These are phyloP conservation scores for Arctocebus calabarensis DNA, from an alignment of 2,797 vertebrate species.

Conservation along the genomic window DNA sequence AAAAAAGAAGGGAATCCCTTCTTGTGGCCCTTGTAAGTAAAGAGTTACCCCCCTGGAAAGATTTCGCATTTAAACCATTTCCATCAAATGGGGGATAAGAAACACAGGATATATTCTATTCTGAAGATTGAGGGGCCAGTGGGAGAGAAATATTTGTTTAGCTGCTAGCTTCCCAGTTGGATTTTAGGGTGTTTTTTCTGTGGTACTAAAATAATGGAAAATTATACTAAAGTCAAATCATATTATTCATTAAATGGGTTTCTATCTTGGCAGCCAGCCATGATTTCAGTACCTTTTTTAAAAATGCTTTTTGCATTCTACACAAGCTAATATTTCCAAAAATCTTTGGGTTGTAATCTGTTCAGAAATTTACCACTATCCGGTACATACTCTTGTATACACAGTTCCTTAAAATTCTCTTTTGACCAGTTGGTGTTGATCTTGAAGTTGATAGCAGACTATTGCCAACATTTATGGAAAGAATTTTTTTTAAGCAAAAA, in stretches of 20 bases:
- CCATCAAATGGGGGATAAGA: not conserved
- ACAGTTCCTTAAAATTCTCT: constrained; percentile 27
- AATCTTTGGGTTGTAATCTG: not conserved
- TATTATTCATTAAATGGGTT: constrained; percentile 52
- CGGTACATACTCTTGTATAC: not conserved
- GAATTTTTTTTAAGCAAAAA: constrained; percentile 19
- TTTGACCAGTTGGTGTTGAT: constrained; percentile 37
- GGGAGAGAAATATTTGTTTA: constrained; percentile 49
- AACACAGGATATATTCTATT: not conserved
- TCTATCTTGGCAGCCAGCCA: not conserved
- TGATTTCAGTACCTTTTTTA: not conserved
- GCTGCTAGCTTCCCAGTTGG: constrained; percentile 14
- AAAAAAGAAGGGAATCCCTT: not conserved
- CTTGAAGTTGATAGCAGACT: constrained; percentile 6
- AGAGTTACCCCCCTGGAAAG: constrained; percentile 15
- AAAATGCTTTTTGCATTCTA: constrained; percentile 42
- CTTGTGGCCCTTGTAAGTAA: not conserved
- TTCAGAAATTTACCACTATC: not conserved
- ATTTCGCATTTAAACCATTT: not conserved
- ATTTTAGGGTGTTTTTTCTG: constrained; percentile 59
- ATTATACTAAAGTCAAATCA: not conserved
- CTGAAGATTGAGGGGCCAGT: not conserved
- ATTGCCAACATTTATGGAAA: constrained; percentile 29
- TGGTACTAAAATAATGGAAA: constrained; percentile 39
- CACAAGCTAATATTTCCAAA: not conserved